These are phyloP conservation scores for Pseudomyrmex sp. DNA, from an alignment of 1,140 invertebrate species.

Conservation along the genomic window DNA sequence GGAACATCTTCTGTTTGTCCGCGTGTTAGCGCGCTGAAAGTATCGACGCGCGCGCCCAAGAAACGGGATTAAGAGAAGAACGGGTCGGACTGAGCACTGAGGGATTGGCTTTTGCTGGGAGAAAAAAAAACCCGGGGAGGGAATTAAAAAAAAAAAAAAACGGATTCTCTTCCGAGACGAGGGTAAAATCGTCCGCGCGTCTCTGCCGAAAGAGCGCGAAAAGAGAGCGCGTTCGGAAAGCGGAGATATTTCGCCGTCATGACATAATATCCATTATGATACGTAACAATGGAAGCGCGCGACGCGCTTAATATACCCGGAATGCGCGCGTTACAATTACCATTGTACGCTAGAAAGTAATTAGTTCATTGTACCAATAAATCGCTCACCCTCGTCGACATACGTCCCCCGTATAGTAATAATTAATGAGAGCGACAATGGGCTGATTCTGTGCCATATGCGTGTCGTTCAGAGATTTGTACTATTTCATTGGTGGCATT, in stretches of 20 bases:
- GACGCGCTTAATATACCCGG: conserved; percentile 69
- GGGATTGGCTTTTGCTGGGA: conserved; percentile 38
- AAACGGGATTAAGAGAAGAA: conserved; percentile 27
- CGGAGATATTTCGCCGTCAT: conserved; percentile 64
- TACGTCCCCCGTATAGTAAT: conserved; percentile 65
- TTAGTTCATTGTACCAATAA: conserved; percentile 73
- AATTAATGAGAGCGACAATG: conserved; percentile 68
- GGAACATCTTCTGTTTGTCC: neutral
- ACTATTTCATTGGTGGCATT: conserved; percentile 41
- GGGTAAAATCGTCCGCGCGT: conserved; percentile 35
- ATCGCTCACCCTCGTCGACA: conserved; percentile 64
- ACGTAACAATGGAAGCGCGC: conserved; percentile 65
- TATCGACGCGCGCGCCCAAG: conserved; percentile 20
- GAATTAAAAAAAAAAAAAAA: conserved; percentile 1
- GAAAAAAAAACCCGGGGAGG: neutral
- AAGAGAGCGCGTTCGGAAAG: conserved; percentile 43
- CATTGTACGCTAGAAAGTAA: conserved; percentile 68
- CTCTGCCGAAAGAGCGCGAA: neutral
- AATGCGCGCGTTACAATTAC: conserved; percentile 69
- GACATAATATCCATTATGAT: conserved; percentile 73
- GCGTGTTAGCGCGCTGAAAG: conserved; percentile 31
- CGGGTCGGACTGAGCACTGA: conserved; percentile 2
- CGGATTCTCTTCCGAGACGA: conserved; percentile 36
- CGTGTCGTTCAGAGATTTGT: conserved; percentile 20
- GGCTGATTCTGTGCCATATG: neutral